Evolutionary conservation across 2,797 vertebrate species (phyloP), one percentile per base, ranked within the genome.

Genomic region (Botia almorhae): DNA sequence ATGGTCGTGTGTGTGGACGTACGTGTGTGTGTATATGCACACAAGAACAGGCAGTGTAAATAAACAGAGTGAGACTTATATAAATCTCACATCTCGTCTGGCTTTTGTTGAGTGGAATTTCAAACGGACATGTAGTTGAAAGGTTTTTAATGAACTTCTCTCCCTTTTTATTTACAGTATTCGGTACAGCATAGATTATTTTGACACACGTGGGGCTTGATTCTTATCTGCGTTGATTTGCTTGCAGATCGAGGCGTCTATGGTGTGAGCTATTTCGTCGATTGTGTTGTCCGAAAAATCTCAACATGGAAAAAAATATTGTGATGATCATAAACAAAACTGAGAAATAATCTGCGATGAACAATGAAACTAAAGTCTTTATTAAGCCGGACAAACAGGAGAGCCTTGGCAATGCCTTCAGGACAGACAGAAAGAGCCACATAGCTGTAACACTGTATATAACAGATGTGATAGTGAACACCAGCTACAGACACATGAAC

Each of bases 391-490:
- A 55, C 16, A 33, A 50, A 65, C n/a, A 10, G 1, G 48, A 14
- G n/a, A 7, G 1, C 8, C 58, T 50, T 4, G n/a, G 68, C 21
- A 46, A 26, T 61, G 39, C 69, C 69, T 56, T 0, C 26, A 46
- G 53, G 29, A 56, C 80, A 70, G 67, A 36, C 65, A 74, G 46
- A 53, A 77, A 16, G 48, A 13, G 33, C 3, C 67, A 46, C 21
- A 78, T 58, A 78, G 61, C 12, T 36, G 69, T 65, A 19, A n/a
- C 46, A 78, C 82, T 78, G 81, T 17, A 67, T 63, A 16, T 74
- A 26, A 56, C 74, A 84, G 74, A 73, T 80, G 76, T 50, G 82
- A 77, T 48, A 26, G 56, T 84, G 65, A 81, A 46, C 53, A 50
- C 64, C 61, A 65, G 51, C 55, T 72, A 26, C 74, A 78, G 74